Base-by-base conservation (phyloP, 2,113 vertebrate genomes). In the Crocuta crocuta region DNA sequence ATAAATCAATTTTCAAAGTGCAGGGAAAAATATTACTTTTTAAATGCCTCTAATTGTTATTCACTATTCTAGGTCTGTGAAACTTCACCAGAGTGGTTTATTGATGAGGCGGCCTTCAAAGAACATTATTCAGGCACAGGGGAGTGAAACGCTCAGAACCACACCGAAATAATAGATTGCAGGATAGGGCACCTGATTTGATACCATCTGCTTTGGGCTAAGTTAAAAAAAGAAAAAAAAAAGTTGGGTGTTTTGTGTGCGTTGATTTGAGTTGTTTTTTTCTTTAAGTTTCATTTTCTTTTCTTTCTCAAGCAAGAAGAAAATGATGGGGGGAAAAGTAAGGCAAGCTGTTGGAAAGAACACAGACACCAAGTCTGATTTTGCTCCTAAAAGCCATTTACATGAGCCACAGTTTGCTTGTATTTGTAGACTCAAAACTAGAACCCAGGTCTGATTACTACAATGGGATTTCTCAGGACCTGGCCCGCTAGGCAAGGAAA, bases 21-120 rank as follows among this genome's bases (percentile, higher is more conserved):
- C 91, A 97, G 94, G 95, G 86, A 98, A 99, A 98, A 98, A 98
- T 98, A 99, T 98, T 98, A 98, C 98, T 97, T 99, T 98, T 99
- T 99, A 98, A 98, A 98, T 98, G 96, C 81, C 53, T 94, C 96
- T 99, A 98, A 99, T 99, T 99, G 98, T 99, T 99, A 98, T 98
- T 99, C 98, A 98, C 99, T 98, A 98, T 98, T 98, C 98, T 96
- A 97, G 96, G 96, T 78, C 93, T 97, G 97, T 96, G 98, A 98
- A 98, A 98, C 95, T 83, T 98, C 97, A 98, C 94, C 91, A 98
- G 98, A 97, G 96, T 81, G 65, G 96, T 98, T 98, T 98, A 98
- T 98, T 98, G 98, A 99, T 99, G 98, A 98, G 94, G 95, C 79
- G 96, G 97, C 91, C 97, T 98, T 98, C 98, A 98, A 98, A 98